These are phyloP conservation scores for Piliocolobus tephrosceles DNA, from an alignment of 2,113 vertebrate species.

Conservation along the genomic window DNA sequence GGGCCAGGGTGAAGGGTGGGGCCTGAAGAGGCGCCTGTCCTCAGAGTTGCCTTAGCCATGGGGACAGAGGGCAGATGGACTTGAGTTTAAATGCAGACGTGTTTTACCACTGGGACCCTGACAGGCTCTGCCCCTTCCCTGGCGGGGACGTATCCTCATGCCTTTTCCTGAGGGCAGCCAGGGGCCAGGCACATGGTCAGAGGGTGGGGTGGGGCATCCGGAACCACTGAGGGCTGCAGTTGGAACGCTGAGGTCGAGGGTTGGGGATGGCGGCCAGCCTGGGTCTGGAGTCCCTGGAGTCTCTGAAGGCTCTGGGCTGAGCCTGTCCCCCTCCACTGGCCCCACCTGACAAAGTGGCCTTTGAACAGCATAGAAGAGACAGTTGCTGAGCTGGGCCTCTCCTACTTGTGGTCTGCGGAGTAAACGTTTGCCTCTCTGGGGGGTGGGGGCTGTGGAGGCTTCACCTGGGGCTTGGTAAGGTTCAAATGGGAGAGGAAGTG, in stretches of 20 bases:
- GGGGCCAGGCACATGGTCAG: background rate
- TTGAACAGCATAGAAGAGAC: background rate
- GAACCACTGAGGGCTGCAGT: background rate
- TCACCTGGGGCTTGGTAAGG: background rate
- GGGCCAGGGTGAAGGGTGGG: background rate
- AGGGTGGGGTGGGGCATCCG: background rate
- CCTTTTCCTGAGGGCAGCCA: background rate
- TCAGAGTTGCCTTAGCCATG: background rate
- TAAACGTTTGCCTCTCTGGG: background rate
- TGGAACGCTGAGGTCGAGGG: background rate
- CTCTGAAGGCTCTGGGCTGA: background rate
- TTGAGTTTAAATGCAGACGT: background rate
- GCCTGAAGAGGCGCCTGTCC: background rate
- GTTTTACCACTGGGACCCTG: background rate
- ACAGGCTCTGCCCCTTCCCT: background rate
- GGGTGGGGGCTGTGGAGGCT: background rate
- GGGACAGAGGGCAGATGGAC: background rate
- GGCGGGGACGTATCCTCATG: background rate
- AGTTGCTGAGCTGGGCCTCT: background rate
- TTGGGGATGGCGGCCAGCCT: background rate
- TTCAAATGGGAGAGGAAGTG: too few species aligned
- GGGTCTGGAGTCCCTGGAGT: background rate
- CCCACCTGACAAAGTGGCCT: conserved; percentile 2
- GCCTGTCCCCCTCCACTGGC: background rate
- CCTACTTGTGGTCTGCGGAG: background rate